phyloP scores from a whole-genome alignment of 2,888 invertebrate genomes.

The Lymantria monacha region DNA sequence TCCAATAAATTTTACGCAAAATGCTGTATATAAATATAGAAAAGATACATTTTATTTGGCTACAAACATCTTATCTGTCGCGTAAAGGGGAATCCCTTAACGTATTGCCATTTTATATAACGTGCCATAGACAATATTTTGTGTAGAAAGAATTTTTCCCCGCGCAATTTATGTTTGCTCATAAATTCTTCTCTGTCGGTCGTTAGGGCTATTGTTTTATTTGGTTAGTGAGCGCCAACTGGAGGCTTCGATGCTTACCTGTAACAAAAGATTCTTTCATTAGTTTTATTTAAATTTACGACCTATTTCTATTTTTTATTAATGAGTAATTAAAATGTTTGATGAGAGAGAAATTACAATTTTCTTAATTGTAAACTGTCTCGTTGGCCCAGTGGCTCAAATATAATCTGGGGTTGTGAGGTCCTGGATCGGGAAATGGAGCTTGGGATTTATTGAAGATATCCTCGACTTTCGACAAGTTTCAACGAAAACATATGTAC shows the following conservation, averaged over 20 bases:
- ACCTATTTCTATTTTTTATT: background rate
- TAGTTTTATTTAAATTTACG: background rate
- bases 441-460: no score
- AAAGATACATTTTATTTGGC: background rate
- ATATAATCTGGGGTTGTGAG: no score
- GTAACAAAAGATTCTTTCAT: conserved; percentile 23
- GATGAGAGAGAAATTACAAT: no score
- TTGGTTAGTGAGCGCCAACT: conserved; percentile 17
- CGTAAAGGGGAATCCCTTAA: conserved; percentile 28
- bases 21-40: conserved; percentile 7
- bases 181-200: conserved; percentile 23
- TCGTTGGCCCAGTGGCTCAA: no score
- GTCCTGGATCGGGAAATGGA: no score
- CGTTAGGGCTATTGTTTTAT: conserved; percentile 23
- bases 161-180: conserved; percentile 23
- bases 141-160: conserved; percentile 23
- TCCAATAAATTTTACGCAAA: background rate
- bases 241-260: conserved; percentile 26
- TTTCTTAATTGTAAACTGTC: no score
- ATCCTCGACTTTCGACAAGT: no score
- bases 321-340: background rate
- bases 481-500: no score
- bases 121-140: conserved; percentile 25
- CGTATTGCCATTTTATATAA: conserved; percentile 22
- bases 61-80: conserved; percentile 11